phyloP scores from a whole-genome alignment of 2,113 vertebrate genomes.

The Butastur rufipennis region DNA sequence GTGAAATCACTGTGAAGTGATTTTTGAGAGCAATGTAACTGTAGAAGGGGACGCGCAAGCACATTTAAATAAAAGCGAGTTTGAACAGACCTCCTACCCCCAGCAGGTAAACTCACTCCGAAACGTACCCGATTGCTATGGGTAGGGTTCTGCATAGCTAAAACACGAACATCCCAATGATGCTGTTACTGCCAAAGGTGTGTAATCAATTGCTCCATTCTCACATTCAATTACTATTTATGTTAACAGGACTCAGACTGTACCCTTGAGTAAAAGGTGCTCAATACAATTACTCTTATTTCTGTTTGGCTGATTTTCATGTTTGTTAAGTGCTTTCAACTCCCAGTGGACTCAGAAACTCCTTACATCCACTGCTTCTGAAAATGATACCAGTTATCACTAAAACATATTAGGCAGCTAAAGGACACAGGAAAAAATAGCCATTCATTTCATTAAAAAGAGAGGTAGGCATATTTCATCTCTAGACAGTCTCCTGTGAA shows the following conservation, averaged over 20 bases:
- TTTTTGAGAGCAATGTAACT: not conserved
- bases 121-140: rapidly evolving
- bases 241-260: not conserved
- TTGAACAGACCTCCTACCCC: not conserved
- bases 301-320: conserved; percentile 17
- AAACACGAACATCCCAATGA: not conserved
- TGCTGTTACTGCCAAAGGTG: not conserved
- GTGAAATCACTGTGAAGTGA: not conserved
- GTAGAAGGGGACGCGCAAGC: not conserved
- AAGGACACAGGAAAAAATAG: not conserved
- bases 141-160: not conserved
- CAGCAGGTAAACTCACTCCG: not conserved
- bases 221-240: not conserved
- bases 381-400: not conserved
- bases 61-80: not conserved
- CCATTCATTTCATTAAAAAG: not conserved
- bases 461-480: not conserved
- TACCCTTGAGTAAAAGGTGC: conserved; percentile 17
- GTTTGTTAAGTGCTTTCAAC: not conserved
- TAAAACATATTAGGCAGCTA: not conserved
- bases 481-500: not conserved
- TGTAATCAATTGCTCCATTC: not conserved
- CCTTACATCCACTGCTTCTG: not conserved
- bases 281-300: conserved; percentile 19
- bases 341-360: not conserved